These are phyloP conservation scores for Cyaniris semiargus DNA, from an alignment of 2,888 invertebrate genomes.

Conservation along the genomic window DNA sequence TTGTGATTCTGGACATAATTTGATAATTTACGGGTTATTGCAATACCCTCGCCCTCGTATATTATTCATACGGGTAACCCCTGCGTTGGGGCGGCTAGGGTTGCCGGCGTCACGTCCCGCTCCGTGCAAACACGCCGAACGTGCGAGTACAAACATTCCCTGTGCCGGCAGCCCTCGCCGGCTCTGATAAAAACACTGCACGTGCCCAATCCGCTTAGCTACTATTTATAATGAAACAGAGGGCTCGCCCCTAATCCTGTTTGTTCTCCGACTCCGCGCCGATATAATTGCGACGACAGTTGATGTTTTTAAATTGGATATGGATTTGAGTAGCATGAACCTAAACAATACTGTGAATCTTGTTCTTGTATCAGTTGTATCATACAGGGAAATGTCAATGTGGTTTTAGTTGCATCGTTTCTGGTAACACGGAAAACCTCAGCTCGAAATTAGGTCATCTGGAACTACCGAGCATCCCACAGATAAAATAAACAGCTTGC, in stretches of 20 bases:
- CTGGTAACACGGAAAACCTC: background rate
- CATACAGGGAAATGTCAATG: background rate
- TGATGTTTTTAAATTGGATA: slow-evolving; percentile 31
- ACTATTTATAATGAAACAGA: slow-evolving; percentile 67
- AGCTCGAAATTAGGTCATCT: background rate
- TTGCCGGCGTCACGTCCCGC: background rate
- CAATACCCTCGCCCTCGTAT: slow-evolving; percentile 60
- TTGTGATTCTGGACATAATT: slow-evolving; percentile 59
- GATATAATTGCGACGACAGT: slow-evolving; percentile 37
- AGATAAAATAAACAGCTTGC: background rate
- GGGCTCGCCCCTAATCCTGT: slow-evolving; percentile 54
- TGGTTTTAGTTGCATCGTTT: background rate
- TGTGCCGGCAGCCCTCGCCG: slow-evolving; percentile 38
- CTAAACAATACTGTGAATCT: background rate
- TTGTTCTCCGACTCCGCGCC: slow-evolving; percentile 49
- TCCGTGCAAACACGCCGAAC: background rate
- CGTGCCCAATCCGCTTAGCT: slow-evolving; percentile 72
- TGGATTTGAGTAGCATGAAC: background rate
- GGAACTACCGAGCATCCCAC: background rate
- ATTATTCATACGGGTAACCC: slow-evolving; percentile 74
- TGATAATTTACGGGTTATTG: slow-evolving; percentile 75
- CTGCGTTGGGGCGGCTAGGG: slow-evolving; percentile 54
- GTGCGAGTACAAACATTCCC: background rate
- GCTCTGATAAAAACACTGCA: slow-evolving; percentile 73
- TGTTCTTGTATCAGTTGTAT: background rate